Percentiles rank a stretch among this genome's conserved stretches.
Evolutionary conservation across 1,140 invertebrate species (phyloP).

Genomic region (Atta colombica): DNA sequence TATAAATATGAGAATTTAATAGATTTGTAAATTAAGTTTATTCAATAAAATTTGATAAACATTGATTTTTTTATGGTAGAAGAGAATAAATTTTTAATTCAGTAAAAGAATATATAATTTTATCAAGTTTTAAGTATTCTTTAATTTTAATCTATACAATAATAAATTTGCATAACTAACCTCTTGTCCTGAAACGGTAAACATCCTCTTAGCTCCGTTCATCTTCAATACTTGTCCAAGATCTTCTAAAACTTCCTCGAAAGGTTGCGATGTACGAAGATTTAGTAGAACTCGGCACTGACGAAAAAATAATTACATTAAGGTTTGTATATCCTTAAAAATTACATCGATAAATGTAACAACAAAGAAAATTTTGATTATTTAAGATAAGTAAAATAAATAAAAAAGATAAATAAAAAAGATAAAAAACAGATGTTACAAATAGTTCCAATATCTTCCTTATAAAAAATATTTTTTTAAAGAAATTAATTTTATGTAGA

Average conservation of each 20-base stretch:
- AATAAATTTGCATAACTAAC: conserved; percentile 85
- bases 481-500: not conserved
- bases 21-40: conserved; percentile 3
- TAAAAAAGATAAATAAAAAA: too few species aligned
- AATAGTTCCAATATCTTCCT: too few species aligned
- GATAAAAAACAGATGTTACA: too few species aligned
- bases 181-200: conserved; percentile 95
- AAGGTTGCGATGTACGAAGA: conserved; percentile 96
- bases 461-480: not conserved
- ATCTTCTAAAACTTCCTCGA: conserved; percentile 97
- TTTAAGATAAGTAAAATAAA: conserved; percentile 2
- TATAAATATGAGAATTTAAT: not conserved
- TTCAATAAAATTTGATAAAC: not conserved
- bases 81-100: not conserved
- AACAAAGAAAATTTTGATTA: not conserved
- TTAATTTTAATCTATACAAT: not conserved
- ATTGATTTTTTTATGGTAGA: not conserved
- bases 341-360: not conserved
- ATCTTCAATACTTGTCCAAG: conserved; percentile 96
- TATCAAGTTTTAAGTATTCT: not conserved
- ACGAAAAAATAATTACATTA: conserved; percentile 73
- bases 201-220: conserved; percentile 95
- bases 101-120: not conserved
- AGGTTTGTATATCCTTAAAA: not conserved
- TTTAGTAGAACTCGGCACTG: conserved; percentile 96